Evolutionary conservation across 1,140 invertebrate genomes (phyloP).

Genomic region (Melipona quadrifasciata): DNA sequence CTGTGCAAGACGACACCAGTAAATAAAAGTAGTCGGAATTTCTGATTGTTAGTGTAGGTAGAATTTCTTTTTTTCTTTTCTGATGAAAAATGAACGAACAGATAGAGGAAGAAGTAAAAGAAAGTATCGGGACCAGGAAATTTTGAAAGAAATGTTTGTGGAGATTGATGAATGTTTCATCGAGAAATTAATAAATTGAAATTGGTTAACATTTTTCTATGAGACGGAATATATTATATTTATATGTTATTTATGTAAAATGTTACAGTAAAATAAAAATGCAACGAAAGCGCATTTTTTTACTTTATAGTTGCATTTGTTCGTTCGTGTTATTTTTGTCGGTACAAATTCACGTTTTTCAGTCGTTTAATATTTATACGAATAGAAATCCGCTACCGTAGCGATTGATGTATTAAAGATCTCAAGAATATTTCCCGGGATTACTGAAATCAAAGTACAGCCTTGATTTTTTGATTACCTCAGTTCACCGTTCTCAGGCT

Average conservation of each 20-base stretch:
- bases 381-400: no score
- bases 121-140: background rate
- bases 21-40: background rate
- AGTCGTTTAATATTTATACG: no score
- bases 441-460: background rate
- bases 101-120: background rate
- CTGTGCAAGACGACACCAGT: background rate
- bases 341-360: no score
- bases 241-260: no score
- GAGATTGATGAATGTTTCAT: background rate
- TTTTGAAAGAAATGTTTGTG: background rate
- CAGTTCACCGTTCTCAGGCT: background rate
- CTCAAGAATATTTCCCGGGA: background rate
- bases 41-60: background rate
- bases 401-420: no score
- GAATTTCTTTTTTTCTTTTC: background rate
- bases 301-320: no score
- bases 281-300: no score
- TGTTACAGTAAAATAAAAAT: no score
- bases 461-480: background rate
- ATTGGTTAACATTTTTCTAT: background rate
- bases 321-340: no score
- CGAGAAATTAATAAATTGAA: background rate
- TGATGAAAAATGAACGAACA: background rate
- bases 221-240: no score